Evolutionary conservation across 2,888 invertebrate species (phyloP), one percentile per base, ranked within the genome.

Genomic region (Cephalotes varians): DNA sequence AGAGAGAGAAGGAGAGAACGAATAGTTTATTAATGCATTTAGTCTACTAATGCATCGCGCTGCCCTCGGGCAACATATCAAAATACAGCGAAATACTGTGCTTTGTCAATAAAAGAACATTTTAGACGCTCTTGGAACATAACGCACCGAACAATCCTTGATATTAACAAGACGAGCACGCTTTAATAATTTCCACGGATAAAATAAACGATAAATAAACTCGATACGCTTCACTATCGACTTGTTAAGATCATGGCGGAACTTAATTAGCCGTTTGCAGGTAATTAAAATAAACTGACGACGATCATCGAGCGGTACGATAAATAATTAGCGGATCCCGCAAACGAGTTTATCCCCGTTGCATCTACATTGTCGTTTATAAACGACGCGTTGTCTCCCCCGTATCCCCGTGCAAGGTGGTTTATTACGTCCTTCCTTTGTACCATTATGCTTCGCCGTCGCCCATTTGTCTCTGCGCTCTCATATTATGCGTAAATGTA

Each of bases 391-490:
- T 65, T 15, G 21, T 51, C 47, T n/a, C 21, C 37, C 51, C 47
- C 54, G 10, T 28, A 9, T 60, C 18, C 12, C 56, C 40, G 44
- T n/a, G 7, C 40, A 21, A n/a, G 64, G 18, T 80, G 56, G 51
- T 81, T 79, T 81, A 81, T 81, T 81, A 79, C 44, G 77, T 81
- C 56, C 79, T 81, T 81, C 79, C 81, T 84, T 84, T 67, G 60
- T 73, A 67, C 83, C 83, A 58, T 67, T 65, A 69, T 81, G 65
- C 73, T 60, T 34, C 74, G 44, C 82, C 71, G 51, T 71, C 69
- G 34, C 31, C 84, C 84, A 84, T 84, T 84, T 84, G 84, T 84
- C 82, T 71, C 82, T 64, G 73, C 74, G 69, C 60, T 81, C 76
- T 37, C 67, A 81, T 82, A 73, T 73, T 73, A 76, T 67, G 81